phyloP scores from a whole-genome alignment of 2,888 invertebrate species.

The Tipula vernalis region DNA sequence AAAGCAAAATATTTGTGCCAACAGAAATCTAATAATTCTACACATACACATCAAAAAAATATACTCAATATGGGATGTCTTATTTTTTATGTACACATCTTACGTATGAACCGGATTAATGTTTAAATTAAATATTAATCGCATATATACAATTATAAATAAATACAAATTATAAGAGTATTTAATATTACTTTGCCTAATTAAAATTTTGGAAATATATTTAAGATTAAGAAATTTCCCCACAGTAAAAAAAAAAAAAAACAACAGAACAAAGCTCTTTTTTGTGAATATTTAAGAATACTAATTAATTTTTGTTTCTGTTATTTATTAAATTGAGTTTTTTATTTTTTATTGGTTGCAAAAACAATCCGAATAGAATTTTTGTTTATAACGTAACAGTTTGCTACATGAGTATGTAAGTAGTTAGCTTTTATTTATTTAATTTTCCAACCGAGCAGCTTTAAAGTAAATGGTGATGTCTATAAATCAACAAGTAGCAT shows the following conservation, averaged over 20 bases:
- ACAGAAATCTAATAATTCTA: too few relatives aligned
- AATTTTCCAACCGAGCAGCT: not conserved
- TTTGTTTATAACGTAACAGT: not conserved
- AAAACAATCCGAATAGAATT: not conserved
- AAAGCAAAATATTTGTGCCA: too few relatives aligned
- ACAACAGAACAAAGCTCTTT: not conserved
- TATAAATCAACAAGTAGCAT: not conserved
- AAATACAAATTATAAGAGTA: not conserved
- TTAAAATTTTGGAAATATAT: not conserved
- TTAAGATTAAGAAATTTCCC: not conserved
- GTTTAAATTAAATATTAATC: not conserved
- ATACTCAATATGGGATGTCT: not conserved
- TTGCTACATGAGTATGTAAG: too few relatives aligned
- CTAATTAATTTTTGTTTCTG: not conserved
- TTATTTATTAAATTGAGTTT: not conserved
- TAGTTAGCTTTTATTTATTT: not conserved
- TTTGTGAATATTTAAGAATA: not conserved
- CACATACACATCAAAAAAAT: not conserved
- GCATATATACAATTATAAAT: not conserved
- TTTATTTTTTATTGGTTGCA: not conserved
- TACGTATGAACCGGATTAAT: not conserved
- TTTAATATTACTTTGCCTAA: not conserved
- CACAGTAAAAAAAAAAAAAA: not conserved
- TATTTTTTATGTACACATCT: not conserved
- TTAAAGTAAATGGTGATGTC: not conserved